Base-by-base conservation (phyloP, 2,888 invertebrate genomes). In the Cactoblastis cactorum region DNA sequence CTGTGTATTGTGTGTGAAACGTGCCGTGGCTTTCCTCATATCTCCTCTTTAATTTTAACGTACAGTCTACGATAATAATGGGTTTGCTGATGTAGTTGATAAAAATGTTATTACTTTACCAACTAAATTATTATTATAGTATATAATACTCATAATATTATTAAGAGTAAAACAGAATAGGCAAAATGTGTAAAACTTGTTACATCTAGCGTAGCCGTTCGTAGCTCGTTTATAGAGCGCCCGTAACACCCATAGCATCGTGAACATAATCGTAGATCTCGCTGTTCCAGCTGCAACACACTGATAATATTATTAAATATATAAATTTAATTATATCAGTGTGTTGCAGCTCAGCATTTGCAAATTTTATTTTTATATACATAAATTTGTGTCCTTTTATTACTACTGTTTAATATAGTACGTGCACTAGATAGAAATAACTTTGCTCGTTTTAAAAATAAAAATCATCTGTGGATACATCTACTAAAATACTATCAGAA, bases 1-100 rank as follows among this genome's bases (percentile, higher is more conserved):
- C 24, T 47, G 14, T 22, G 19, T 46, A 34, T 34, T 19, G 33
- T 12, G 34, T 33, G 34, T 34, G 34, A 45, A 45, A 45, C 17
- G 19, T 18, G 34, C 32, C 45, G 45, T 32, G 3, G 28, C 32
- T 17, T 8, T 6, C 43, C 9, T 8, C 28, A 24, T 43, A 28
- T 43, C n/a, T 8, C 41, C 28, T 43, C 24, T 43, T 45, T 18
- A 6, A 32, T 18, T 33, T 33, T 15, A 32, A 33, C 18, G 12
- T 6, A 22, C 3, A 45, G 45, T 28, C 17, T n/a, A n/a, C n/a
- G n/a, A n/a, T n/a, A n/a, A n/a, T n/a, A n/a, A n/a, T n/a, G n/a
- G n/a, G n/a, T n/a, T n/a, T n/a, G 14, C 41, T 41, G 9, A 12
- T 41, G 24, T 12, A 28, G 3, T 1, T 28, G 9, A 28, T 9